A percentile compares a stretch with the other conserved stretches of the same genome.
These are phyloP conservation scores for Helostoma temminkii DNA, from an alignment of 2,797 vertebrate species.

Conservation along the genomic window DNA sequence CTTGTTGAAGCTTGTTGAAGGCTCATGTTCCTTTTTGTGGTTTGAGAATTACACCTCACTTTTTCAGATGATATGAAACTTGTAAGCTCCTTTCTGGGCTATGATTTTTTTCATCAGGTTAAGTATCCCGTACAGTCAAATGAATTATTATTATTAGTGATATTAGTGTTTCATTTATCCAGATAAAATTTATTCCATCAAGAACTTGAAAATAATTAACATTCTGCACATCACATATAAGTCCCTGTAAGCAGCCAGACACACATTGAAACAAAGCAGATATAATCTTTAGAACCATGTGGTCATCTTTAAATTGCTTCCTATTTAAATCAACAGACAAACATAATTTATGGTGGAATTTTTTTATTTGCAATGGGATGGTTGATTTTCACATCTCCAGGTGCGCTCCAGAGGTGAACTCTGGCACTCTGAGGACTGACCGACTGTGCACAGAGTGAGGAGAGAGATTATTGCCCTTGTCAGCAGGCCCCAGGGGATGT, in stretches of 20 bases:
- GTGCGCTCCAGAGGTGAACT: constrained; percentile 25
- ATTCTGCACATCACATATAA: constrained; percentile 1
- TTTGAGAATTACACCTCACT: constrained; percentile 49
- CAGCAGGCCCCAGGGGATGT: constrained; percentile 59
- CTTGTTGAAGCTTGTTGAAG: constrained; percentile 44
- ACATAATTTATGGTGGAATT: constrained; percentile 11
- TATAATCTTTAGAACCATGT: background rate
- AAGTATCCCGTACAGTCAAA: background rate
- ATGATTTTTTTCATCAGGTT: constrained; percentile 37
- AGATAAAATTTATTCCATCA: constrained; percentile 5
- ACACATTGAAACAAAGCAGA: constrained; percentile 3
- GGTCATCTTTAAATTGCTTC: constrained; percentile 35
- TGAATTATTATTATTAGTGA: no score
- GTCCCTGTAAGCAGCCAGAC: background rate
- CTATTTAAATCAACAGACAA: constrained; percentile 8
- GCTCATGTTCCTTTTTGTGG: constrained; percentile 50
- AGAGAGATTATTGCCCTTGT: constrained; percentile 44
- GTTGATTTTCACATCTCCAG: constrained; percentile 20
- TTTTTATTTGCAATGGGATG: background rate
- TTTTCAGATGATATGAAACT: constrained; percentile 23
- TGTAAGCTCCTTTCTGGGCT: constrained; percentile 54
- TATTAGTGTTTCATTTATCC: background rate
- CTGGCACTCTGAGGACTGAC: constrained; percentile 30
- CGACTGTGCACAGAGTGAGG: constrained; percentile 39
- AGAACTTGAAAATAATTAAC: background rate